These are phyloP conservation scores for Jacana jacana DNA, from an alignment of 2,113 vertebrate genomes.

Conservation along the genomic window DNA sequence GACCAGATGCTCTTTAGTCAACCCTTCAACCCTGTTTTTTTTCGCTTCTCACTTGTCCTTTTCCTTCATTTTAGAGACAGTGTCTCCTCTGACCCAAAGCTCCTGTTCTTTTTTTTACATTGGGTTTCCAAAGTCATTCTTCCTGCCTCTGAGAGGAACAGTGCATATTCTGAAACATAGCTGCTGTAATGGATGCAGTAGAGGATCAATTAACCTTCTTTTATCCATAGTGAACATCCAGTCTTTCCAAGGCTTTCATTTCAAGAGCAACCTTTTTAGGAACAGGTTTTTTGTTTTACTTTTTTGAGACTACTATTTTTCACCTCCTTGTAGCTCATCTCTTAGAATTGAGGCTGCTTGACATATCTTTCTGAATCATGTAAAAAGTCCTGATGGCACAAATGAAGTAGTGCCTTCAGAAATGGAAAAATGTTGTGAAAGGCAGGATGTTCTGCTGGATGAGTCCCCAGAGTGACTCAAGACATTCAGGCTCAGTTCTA, in stretches of 20 bases:
- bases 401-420: not conserved
- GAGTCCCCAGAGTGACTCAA: not conserved
- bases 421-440: not conserved
- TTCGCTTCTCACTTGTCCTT: not conserved
- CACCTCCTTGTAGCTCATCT: not conserved
- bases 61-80: not conserved
- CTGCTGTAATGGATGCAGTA: not conserved
- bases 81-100: not conserved
- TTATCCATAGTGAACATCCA: not conserved
- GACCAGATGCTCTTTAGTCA: not conserved
- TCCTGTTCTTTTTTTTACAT: not conserved
- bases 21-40: not conserved
- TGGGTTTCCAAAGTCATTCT: not conserved
- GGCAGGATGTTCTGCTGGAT: not conserved
- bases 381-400: not conserved
- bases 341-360: not conserved
- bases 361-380: not conserved
- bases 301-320: not conserved
- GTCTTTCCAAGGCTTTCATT: not conserved
- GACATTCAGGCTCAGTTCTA: not conserved
- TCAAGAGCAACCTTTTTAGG: not conserved
- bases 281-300: not conserved
- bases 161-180: not conserved
- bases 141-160: not conserved
- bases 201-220: not conserved